A percentile compares a stretch with the other conserved stretches of the same genome.
These are phyloP conservation scores for Cynopterus brachyotis DNA, from an alignment of 2,113 vertebrate species.

Conservation along the genomic window DNA sequence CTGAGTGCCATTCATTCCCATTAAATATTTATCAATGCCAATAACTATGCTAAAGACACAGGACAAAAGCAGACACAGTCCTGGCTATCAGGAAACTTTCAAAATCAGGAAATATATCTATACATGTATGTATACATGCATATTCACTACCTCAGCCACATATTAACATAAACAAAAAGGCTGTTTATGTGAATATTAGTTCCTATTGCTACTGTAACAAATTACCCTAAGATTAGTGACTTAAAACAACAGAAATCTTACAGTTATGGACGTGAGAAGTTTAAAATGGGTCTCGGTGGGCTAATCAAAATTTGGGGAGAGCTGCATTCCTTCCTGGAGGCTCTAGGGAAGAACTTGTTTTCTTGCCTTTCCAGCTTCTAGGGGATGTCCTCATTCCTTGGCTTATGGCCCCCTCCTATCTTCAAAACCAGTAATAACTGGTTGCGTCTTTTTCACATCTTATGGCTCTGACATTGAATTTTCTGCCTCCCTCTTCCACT, in stretches of 20 bases:
- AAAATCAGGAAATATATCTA: neutral
- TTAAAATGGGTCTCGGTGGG: neutral
- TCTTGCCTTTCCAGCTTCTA: neutral
- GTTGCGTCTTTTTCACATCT: neutral
- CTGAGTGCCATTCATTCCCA: neutral
- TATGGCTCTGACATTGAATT: neutral
- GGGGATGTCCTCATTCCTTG: neutral
- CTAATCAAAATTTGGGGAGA: neutral
- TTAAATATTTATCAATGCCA: neutral
- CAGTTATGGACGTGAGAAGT: neutral
- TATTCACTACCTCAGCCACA: neutral
- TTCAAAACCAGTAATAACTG: neutral
- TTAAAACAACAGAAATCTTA: neutral
- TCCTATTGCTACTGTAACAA: neutral
- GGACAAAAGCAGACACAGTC: neutral
- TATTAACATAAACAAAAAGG: neutral
- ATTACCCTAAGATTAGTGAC: neutral
- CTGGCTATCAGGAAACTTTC: neutral
- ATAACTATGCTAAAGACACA: neutral
- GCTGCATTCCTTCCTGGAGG: neutral
- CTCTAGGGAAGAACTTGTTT: neutral
- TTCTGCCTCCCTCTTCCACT: neutral
- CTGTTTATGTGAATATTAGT: neutral
- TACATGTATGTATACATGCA: neutral
- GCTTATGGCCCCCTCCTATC: neutral